Evolutionary conservation across 2,113 vertebrate genomes (phyloP).

Genomic region (Pao palembangensis): DNA sequence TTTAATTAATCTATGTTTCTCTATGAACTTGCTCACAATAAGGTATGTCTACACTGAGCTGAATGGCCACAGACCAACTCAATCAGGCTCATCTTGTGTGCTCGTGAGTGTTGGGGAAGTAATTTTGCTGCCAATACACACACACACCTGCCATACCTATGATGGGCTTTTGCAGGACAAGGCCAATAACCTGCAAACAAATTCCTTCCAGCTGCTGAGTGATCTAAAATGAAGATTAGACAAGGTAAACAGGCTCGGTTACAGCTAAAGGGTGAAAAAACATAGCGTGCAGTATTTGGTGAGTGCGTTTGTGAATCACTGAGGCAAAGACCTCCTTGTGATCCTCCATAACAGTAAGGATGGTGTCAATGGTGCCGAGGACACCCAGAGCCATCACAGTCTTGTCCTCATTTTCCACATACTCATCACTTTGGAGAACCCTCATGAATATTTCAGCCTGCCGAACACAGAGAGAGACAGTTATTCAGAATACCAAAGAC

Average conservation of each 20-base stretch:
- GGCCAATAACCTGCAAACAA: conserved; percentile 93
- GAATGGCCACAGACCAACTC: no score
- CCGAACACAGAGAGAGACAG: neutral
- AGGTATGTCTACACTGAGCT: neutral
- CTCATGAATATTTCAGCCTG: conserved; percentile 96
- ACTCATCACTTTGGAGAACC: conserved; percentile 94
- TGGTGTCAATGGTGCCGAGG: conserved; percentile 94
- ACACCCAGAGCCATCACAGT: conserved; percentile 95
- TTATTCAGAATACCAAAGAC: no score
- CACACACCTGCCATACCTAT: conserved; percentile 88
- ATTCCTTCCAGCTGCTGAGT: conserved; percentile 93
- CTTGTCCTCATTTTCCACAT: conserved; percentile 95
- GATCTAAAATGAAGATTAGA: conserved; percentile 73
- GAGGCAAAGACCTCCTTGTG: conserved; percentile 85
- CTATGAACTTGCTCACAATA: no score
- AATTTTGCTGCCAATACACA: conserved; percentile 16
- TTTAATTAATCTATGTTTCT: neutral
- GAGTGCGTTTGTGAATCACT: neutral
- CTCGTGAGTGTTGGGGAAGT: no score
- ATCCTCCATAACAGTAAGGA: conserved; percentile 93
- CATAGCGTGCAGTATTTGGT: neutral
- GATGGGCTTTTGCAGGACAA: conserved; percentile 93
- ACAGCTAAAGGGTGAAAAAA: neutral
- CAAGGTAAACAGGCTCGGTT: no score
- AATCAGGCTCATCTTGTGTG: no score